Evolutionary conservation across 2,888 invertebrate genomes (phyloP).

Genomic region (Chrysotoxum bicinctum): DNA sequence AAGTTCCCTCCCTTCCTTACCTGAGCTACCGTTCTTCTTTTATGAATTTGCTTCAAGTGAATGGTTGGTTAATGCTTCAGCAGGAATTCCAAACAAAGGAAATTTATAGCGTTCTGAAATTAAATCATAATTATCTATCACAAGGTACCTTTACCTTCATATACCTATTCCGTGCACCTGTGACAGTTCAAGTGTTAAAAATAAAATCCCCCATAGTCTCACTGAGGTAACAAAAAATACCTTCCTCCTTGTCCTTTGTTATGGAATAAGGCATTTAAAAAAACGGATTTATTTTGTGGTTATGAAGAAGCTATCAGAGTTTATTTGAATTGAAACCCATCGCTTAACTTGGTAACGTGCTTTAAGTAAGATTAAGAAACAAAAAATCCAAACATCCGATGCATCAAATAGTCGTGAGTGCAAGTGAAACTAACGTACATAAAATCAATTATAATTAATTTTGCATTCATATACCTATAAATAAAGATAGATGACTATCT

Average conservation of each 20-base stretch:
- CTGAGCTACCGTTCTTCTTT: constrained; percentile 22
- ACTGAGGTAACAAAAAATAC: too few relatives aligned
- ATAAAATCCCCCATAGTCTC: not conserved
- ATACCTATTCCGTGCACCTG: constrained; percentile 12
- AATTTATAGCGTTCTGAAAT: constrained; percentile 21
- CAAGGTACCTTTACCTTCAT: not conserved
- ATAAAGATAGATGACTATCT: not conserved
- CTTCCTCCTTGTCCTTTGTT: not conserved
- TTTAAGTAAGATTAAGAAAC: not conserved
- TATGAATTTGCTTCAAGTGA: constrained; percentile 1
- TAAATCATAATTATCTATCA: constrained; percentile 20
- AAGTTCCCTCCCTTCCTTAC: constrained; percentile 1
- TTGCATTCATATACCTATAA: constrained; percentile 7
- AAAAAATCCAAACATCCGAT: not conserved
- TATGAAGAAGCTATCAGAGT: not conserved
- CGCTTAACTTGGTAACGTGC: not conserved
- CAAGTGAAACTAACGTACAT: constrained; percentile 12
- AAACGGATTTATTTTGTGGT: constrained; percentile 6
- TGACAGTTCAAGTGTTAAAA: constrained; percentile 35
- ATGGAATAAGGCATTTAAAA: not conserved
- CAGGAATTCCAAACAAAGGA: constrained; percentile 24
- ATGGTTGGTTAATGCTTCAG: constrained; percentile 17
- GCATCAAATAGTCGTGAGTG: not conserved
- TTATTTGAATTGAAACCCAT: not conserved
- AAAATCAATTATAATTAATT: constrained; percentile 24